A percentile compares a stretch with the other conserved stretches of the same genome.
Evolutionary conservation across 2,797 vertebrate genomes (phyloP).

Genomic region (Peromyscus melanophrys): DNA sequence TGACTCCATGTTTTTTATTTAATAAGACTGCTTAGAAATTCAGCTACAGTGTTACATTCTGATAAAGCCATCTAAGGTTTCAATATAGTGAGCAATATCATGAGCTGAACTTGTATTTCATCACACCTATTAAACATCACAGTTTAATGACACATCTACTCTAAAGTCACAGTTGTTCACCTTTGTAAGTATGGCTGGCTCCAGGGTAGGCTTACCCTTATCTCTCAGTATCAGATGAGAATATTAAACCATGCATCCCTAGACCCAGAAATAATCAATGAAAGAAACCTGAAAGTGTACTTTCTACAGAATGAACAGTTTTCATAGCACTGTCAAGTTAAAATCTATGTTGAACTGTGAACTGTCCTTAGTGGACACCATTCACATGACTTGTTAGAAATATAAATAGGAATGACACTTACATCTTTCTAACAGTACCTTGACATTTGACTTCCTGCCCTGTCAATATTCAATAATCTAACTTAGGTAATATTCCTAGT

Average conservation of each 20-base stretch:
- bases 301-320: not conserved
- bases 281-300: not conserved
- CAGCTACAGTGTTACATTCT: not conserved
- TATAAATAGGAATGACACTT: not conserved
- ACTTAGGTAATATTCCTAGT: not conserved
- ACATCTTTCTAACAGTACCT: not conserved
- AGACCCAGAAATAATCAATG: not conserved
- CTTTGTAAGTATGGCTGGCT: not conserved
- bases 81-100: not conserved
- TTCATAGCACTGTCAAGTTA: not conserved
- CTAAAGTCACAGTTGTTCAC: not conserved
- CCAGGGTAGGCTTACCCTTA: not conserved
- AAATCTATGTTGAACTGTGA: not conserved
- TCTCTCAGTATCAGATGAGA: not conserved
- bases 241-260: not conserved
- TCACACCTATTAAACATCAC: not conserved
- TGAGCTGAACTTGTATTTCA: not conserved
- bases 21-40: no score
- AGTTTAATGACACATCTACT: not conserved
- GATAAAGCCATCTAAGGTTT: not conserved
- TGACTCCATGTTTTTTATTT: no score
- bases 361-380: rapidly evolving
- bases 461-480: not conserved
- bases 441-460: not conserved
- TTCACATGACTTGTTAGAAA: not conserved